Evolutionary conservation across 1,140 invertebrate species (phyloP), one percentile per base, ranked within the genome.

Genomic region (Ceratitis capitata): DNA sequence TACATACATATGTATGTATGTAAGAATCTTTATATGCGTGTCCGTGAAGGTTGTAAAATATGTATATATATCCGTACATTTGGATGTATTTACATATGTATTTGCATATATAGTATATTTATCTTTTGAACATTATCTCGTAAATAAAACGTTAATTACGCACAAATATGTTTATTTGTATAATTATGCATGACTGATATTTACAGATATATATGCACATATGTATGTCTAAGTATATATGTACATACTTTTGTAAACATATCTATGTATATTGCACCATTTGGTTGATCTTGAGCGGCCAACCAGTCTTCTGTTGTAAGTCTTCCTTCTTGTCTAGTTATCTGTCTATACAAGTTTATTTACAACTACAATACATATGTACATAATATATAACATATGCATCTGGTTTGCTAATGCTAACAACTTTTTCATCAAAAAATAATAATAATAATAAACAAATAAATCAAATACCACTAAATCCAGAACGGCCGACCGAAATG

Each of bases 251-350:
- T 9, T 53, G 4, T 53, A 53, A 19, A 2, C 16, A 16, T 5
- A 16, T 53, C 14, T 12, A 53, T 12, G 51, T 53, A 5, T 53
- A 16, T n/a, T 56, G 51, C 51, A 56, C 10, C 6, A 19, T 56
- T 3, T 56, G 51, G 51, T n/a, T 69, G 61, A 69, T 39, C 61
- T 69, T 69, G 61, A 69, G 61, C n/a, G n/a, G n/a, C 61, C 61
- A 39, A 69, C 61, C 14, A 29, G 32, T 69, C 61, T 69, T 69
- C 32, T 29, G 16, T 69, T 69, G 35, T 69, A 69, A 35, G 61
- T 69, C 61, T 69, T 69, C 61, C 61, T 32, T 32, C 12, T 61
- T 61, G 58, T 61, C 23, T 32, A 16, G 26, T 61, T 61, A 26
- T 61, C 23, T 29, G 61, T 32, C 35, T 19, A 29, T 32, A 39